phyloP scores from a whole-genome alignment of 2,797 vertebrate genomes.

The Sebastes goodei region DNA sequence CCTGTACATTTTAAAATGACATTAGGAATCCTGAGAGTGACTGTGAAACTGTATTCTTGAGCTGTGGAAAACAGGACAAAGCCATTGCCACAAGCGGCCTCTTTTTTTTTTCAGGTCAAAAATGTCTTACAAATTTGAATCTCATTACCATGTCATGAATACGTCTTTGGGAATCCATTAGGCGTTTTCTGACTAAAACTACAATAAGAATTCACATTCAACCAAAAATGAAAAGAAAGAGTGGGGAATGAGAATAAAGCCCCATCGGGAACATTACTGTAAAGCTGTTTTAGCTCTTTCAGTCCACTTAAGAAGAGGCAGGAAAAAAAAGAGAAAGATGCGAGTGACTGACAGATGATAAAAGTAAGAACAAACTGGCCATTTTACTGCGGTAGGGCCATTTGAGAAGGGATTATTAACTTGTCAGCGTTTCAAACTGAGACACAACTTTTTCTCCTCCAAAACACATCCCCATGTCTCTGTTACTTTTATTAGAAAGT shows the following conservation, averaged over 20 bases:
- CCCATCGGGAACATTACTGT: slow-evolving; percentile 58
- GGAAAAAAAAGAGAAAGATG: slow-evolving; percentile 58
- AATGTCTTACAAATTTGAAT: slow-evolving; percentile 68
- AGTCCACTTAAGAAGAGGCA: slow-evolving; percentile 70
- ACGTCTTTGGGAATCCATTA: slow-evolving; percentile 72
- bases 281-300: slow-evolving; percentile 75
- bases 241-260: slow-evolving; percentile 58
- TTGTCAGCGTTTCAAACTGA: slow-evolving; percentile 92
- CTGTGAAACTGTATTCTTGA: slow-evolving; percentile 32
- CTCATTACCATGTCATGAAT: slow-evolving; percentile 78
- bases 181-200: slow-evolving; percentile 64
- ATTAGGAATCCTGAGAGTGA: slow-evolving; percentile 19
- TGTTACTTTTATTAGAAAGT: slow-evolving; percentile 92
- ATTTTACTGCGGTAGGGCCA: slow-evolving; percentile 81
- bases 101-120: slow-evolving; percentile 63
- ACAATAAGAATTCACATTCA: slow-evolving; percentile 66
- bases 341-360: slow-evolving; percentile 83
- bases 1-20: slow-evolving; percentile 24
- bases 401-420: slow-evolving; percentile 93
- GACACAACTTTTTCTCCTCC: slow-evolving; percentile 81
- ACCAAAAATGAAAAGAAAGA: slow-evolving; percentile 49
- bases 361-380: slow-evolving; percentile 82
- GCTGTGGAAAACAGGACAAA: slow-evolving; percentile 64
- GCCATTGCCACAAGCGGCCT: slow-evolving; percentile 48
- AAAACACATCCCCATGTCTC: slow-evolving; percentile 83